Conservation (phyloP, 2,888 invertebrate species). For the Timema podura region DNA sequence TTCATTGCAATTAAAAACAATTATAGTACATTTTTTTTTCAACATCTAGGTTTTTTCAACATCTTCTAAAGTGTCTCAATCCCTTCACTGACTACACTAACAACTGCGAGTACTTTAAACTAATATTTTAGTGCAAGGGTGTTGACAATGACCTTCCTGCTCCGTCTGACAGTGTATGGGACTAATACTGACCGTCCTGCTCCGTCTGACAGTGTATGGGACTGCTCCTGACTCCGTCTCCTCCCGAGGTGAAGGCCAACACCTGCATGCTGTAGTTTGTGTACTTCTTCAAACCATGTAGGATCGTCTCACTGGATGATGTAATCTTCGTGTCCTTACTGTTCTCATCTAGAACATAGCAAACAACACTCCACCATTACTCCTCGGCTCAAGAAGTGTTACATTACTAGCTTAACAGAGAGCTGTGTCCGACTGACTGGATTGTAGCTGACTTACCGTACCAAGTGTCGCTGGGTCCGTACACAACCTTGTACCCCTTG, state of each 20-base stretch:
- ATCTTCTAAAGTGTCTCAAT: no score
- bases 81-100: no score
- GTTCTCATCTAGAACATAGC: constrained; percentile 67
- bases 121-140: no score
- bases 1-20: no score
- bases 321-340: constrained; percentile 88
- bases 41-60: no score
- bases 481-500: constrained; percentile 92
- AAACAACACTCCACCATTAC: not conserved
- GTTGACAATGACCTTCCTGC: no score
- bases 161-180: no score
- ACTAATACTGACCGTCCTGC: constrained; percentile 72
- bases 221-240: constrained; percentile 84
- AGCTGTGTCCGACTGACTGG: no score
- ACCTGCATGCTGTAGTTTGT: constrained; percentile 98
- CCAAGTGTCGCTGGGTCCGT: constrained; percentile 88
- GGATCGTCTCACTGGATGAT: constrained; percentile 85
- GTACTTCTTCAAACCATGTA: constrained; percentile 90
- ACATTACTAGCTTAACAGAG: no score
- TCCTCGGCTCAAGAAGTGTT: no score
- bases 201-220: constrained; percentile 92
- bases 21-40: no score
- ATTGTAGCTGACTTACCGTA: constrained; percentile 64
- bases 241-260: constrained; percentile 89
- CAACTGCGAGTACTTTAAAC: no score